Evolutionary conservation across 2,888 invertebrate species (phyloP), one percentile per base, ranked within the genome.

Genomic region (Ceriagrion tenellum): DNA sequence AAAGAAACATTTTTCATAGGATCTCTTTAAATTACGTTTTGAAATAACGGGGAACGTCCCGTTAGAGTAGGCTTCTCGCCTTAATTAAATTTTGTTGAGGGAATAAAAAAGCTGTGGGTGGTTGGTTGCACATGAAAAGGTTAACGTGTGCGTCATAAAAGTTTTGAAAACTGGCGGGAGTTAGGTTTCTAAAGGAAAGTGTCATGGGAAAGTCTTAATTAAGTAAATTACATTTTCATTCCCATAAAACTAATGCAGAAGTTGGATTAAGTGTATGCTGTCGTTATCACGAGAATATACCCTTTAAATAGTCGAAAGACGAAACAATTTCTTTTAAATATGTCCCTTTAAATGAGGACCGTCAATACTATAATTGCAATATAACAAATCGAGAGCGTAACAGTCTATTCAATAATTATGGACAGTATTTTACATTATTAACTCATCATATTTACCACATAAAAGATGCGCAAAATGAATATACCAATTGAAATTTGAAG

Each of bases 151-250:
- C 69, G 69, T n/a, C 69, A 20, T 8, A 69, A 69, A 69, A 69
- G 69, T 26, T 69, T 69, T 20, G n/a, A 26, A 69, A 69, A 69
- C 69, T 69, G 4, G 69, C 26, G n/a, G 69, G n/a, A 69, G 69
- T 47, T 47, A 47, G 47, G 12, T 69, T 69, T 69, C 69, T 47
- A 6, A 26, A 69, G 69, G n/a, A 69, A 69, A 69, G 69, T 69
- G 69, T 69, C 69, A 69, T 69, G 69, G n/a, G 69, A 69, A 69
- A 26, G 69, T 12, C n/a, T 69, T 69, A 69, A 69, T 69, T 69
- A 69, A 69, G 69, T 69, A 69, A 69, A 69, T 69, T 23, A 69
- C 26, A 69, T 69, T 69, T 69, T 69, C 69, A n/a, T 69, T 69
- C 69, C 26, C 69, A 69, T 69, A 26, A 69, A n/a, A 69, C 26